These are phyloP conservation scores for Cheilosia vernalis DNA, from an alignment of 2,888 invertebrate species.

Conservation along the genomic window DNA sequence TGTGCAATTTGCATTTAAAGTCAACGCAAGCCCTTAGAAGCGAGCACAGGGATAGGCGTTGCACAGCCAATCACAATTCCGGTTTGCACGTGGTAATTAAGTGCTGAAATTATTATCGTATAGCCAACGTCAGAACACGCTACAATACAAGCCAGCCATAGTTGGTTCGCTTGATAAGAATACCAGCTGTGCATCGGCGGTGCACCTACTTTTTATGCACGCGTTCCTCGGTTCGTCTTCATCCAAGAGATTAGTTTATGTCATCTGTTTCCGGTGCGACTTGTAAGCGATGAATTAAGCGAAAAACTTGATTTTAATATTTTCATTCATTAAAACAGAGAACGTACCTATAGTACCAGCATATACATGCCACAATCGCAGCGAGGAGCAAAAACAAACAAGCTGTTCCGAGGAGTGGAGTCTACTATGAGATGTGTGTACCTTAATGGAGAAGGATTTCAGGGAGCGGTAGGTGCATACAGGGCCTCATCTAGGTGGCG, in stretches of 20 bases:
- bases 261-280: constrained; percentile 68
- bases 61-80: constrained; percentile 50
- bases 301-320: constrained; percentile 71
- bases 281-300: constrained; percentile 64
- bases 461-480: background rate
- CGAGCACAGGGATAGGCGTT: constrained; percentile 48
- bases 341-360: constrained; percentile 2
- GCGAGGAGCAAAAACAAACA: constrained; percentile 32
- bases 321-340: constrained; percentile 67
- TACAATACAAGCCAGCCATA: constrained; percentile 34
- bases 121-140: constrained; percentile 28
- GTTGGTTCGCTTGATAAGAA: constrained; percentile 55
- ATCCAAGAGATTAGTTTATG: constrained; percentile 66
- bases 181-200: constrained; percentile 42
- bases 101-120: constrained; percentile 67
- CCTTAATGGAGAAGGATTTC: constrained; percentile 30
- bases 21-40: constrained; percentile 50
- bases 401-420: constrained; percentile 1
- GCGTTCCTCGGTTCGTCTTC: constrained; percentile 27
- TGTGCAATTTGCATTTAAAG: constrained; percentile 65
- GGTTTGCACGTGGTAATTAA: constrained; percentile 69
- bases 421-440: background rate
- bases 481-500: constrained; percentile 28
- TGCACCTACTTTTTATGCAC: constrained; percentile 31
- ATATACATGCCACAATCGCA: background rate